Percentiles rank a stretch among this genome's conserved stretches.
phyloP scores from a whole-genome alignment of 92 coral and sea anemone species.

The Phymanthus crucifer region DNA sequence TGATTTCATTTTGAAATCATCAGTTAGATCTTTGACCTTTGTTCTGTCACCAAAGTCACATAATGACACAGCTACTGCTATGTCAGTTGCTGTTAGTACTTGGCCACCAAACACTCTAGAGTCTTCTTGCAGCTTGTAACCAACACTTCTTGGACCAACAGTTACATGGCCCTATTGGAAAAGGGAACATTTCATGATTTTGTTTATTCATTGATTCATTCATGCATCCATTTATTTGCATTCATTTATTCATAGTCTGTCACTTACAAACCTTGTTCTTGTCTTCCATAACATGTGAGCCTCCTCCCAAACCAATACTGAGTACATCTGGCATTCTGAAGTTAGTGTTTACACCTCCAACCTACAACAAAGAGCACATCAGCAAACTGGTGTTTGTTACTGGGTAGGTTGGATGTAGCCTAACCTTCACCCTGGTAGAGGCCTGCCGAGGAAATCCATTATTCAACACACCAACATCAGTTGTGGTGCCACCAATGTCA shows the following conservation, averaged over 20 bases:
- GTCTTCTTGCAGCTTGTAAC: slow-evolving; percentile 64
- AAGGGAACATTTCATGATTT: not conserved
- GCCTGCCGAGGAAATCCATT: slow-evolving; percentile 89
- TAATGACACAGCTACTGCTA: slow-evolving; percentile 78
- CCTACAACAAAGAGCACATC: slow-evolving; percentile 27
- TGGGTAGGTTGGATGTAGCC: not conserved
- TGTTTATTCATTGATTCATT: not conserved
- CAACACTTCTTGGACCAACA: slow-evolving; percentile 95
- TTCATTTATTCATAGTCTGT: not conserved
- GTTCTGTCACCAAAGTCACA: slow-evolving; percentile 68
- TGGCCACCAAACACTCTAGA: slow-evolving; percentile 90
- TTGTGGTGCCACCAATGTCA: slow-evolving; percentile 93
- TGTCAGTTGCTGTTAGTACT: slow-evolving; percentile 76
- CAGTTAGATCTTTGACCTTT: slow-evolving; percentile 48
- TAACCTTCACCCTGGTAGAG: slow-evolving; percentile 89
- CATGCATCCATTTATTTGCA: not conserved
- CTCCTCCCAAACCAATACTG: slow-evolving; percentile 93
- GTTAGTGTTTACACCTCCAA: slow-evolving; percentile 95
- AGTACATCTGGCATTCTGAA: slow-evolving; percentile 97
- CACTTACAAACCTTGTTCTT: not conserved
- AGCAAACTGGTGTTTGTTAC: not conserved
- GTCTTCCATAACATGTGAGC: slow-evolving; percentile 57
- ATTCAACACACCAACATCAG: slow-evolving; percentile 84
- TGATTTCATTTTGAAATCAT: slow-evolving; percentile 37
- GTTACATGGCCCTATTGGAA: slow-evolving; percentile 28